phyloP scores from a whole-genome alignment of 2,113 vertebrate genomes.

The Stigmatopora nigra region DNA sequence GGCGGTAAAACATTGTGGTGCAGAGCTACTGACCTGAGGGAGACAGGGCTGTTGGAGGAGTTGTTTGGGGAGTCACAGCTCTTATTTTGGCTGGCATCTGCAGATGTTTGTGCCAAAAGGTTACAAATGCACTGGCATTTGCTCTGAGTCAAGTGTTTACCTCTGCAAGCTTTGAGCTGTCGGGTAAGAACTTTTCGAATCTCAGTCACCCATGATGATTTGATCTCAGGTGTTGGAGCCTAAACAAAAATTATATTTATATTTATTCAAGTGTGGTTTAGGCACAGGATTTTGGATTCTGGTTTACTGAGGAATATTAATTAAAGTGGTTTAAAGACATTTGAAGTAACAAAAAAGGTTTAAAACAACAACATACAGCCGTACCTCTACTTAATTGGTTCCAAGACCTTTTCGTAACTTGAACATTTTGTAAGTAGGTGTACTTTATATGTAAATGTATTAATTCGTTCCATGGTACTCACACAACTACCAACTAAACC shows the following conservation, averaged over 20 bases:
- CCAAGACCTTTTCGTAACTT: too few relatives aligned
- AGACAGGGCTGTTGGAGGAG: slow-evolving; percentile 54
- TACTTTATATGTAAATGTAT: too few relatives aligned
- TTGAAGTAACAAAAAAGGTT: too few relatives aligned
- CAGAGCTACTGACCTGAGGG: slow-evolving; percentile 70
- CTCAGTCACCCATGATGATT: slow-evolving; percentile 89
- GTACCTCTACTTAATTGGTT: too few relatives aligned
- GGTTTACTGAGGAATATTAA: too few relatives aligned
- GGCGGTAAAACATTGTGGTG: background rate
- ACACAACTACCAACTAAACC: too few relatives aligned
- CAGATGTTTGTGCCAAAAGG: background rate
- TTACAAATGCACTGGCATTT: background rate
- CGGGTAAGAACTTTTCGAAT: slow-evolving; percentile 94
- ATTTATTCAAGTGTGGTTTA: background rate
- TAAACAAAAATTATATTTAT: slow-evolving; percentile 29
- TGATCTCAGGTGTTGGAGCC: slow-evolving; percentile 86
- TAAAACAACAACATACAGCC: too few relatives aligned
- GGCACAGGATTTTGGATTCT: too few relatives aligned
- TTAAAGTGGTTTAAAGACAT: too few relatives aligned
- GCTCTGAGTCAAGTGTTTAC: slow-evolving; percentile 46
- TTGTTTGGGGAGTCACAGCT: slow-evolving; percentile 71
- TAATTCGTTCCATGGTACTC: too few relatives aligned
- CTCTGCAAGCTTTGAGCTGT: slow-evolving; percentile 88
- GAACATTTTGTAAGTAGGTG: too few relatives aligned
- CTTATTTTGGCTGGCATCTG: slow-evolving; percentile 87